phyloP scores from a whole-genome alignment of 2,797 vertebrate species.

The Okamejei kenojei region DNA sequence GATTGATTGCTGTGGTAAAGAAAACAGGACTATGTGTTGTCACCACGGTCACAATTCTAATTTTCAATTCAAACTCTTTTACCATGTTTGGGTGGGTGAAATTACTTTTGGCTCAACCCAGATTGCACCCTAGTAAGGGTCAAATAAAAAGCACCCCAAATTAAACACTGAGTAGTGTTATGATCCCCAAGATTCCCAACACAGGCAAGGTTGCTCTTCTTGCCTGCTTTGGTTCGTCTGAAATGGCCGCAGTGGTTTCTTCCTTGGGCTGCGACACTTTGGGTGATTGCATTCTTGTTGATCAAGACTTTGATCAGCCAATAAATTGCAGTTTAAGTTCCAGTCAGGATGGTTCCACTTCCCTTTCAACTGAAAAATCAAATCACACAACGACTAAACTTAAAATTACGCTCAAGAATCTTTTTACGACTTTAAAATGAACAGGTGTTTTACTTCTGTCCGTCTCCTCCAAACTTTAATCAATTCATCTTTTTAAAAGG shows the following conservation, averaged over 20 bases:
- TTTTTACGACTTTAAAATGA: neutral
- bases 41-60: no score
- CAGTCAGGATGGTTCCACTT: neutral
- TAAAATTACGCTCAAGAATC: neutral
- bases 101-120: neutral
- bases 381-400: neutral
- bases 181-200: neutral
- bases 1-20: neutral
- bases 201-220: neutral
- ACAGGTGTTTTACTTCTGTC: neutral
- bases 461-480: neutral
- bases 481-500: neutral
- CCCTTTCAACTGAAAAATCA: neutral
- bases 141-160: neutral
- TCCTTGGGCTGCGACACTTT: neutral
- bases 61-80: neutral
- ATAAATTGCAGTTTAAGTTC: neutral
- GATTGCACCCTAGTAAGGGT: neutral
- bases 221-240: neutral
- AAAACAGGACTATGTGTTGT: neutral
- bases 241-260: neutral
- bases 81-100: neutral
- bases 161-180: neutral
- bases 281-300: no score
- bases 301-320: neutral